phyloP scores from a whole-genome alignment of 1,140 invertebrate species.

The Teleopsis dalmanni region DNA sequence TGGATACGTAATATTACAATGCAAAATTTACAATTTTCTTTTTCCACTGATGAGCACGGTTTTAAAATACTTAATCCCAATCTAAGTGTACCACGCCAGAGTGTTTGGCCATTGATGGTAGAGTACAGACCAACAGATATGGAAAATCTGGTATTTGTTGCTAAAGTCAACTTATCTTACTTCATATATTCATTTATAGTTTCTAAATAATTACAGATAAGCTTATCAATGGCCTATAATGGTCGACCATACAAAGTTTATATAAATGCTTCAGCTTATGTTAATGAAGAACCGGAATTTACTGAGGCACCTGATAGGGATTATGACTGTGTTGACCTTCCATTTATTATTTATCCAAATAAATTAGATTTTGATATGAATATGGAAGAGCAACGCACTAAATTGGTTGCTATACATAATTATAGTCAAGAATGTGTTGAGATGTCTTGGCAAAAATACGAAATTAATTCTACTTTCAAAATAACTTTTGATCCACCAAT shows the following conservation, averaged over 20 bases:
- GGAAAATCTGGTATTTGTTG: constrained; percentile 24
- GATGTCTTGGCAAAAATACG: constrained; percentile 35
- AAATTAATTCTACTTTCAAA: constrained; percentile 8
- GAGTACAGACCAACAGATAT: constrained; percentile 33
- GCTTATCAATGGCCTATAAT: not conserved
- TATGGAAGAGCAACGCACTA: constrained; percentile 21
- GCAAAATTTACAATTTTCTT: constrained; percentile 24
- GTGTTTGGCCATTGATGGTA: constrained; percentile 35
- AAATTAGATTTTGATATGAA: constrained; percentile 22
- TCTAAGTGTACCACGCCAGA: constrained; percentile 31
- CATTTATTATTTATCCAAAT: constrained; percentile 33
- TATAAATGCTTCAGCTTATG: constrained; percentile 22
- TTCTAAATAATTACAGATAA: no score
- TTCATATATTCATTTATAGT: no score
- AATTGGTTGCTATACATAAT: constrained; percentile 32
- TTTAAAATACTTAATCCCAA: constrained; percentile 30
- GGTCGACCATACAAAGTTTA: no score
- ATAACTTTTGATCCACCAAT: constrained; percentile 26
- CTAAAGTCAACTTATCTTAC: not conserved
- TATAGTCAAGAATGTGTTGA: constrained; percentile 33
- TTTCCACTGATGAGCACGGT: constrained; percentile 21
- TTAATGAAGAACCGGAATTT: constrained; percentile 14
- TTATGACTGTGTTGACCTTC: constrained; percentile 25
- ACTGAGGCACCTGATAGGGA: constrained; percentile 27
- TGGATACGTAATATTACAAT: constrained; percentile 40